Conservation (phyloP, 2,888 invertebrate species). For the Drosophila borealis region DNA sequence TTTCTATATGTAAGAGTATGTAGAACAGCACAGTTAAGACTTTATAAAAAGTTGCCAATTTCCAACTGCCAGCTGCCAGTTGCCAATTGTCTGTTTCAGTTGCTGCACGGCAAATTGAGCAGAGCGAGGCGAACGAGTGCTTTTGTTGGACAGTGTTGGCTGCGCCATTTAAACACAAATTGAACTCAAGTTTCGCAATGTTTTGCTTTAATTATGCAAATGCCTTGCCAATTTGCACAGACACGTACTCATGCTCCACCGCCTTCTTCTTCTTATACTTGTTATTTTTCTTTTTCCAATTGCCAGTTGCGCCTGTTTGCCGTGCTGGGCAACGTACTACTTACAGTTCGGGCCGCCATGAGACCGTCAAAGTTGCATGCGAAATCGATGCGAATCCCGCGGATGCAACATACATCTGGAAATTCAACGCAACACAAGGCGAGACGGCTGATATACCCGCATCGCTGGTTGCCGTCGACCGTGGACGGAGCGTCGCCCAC, state of each 20-base stretch:
- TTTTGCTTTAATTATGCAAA: slow-evolving; percentile 79
- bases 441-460: slow-evolving; percentile 89
- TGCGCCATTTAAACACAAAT: slow-evolving; percentile 53
- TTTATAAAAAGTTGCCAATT: slow-evolving; percentile 30
- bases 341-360: slow-evolving; percentile 90
- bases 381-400: slow-evolving; percentile 91
- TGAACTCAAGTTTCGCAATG: slow-evolving; percentile 64
- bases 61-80: slow-evolving; percentile 7
- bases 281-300: not conserved
- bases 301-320: slow-evolving; percentile 89
- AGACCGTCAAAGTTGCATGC: slow-evolving; percentile 89
- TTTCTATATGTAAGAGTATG: not conserved
- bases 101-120: slow-evolving; percentile 47
- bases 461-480: slow-evolving; percentile 87
- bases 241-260: slow-evolving; percentile 30
- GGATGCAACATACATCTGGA: slow-evolving; percentile 90
- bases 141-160: slow-evolving; percentile 26
- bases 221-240: slow-evolving; percentile 55
- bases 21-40: slow-evolving; percentile 8
- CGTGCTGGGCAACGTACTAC: slow-evolving; percentile 89
- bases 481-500: slow-evolving; percentile 88
- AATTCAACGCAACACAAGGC: slow-evolving; percentile 90
- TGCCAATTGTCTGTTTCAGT: slow-evolving; percentile 10
- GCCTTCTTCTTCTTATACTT: not conserved
- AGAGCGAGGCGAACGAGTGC: slow-evolving; percentile 33